Evolutionary conservation across 1,140 invertebrate species (phyloP).

Genomic region (Conopomorpha cramerella): DNA sequence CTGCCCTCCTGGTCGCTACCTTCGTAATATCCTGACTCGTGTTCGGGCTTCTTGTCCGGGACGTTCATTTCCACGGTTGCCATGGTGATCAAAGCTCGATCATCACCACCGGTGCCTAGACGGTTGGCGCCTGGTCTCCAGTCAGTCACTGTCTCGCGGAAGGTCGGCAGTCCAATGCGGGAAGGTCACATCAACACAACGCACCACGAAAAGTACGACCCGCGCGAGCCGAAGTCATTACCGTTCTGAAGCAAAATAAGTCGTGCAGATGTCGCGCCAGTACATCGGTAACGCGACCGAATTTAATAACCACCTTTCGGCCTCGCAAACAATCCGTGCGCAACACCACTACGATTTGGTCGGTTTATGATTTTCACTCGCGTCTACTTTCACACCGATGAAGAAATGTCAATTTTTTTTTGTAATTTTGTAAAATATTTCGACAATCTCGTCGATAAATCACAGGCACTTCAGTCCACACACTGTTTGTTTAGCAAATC

Average conservation of each 20-base stretch:
- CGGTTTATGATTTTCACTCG: conserved; percentile 20
- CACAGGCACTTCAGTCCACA: conserved; percentile 42
- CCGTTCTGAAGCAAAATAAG: conserved; percentile 15
- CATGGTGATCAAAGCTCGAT: conserved; percentile 30
- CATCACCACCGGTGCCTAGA: conserved; percentile 37
- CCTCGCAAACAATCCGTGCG: conserved; percentile 5
- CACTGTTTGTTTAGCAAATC: too few relatives aligned
- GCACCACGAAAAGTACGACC: too few relatives aligned
- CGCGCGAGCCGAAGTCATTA: conserved; percentile 29
- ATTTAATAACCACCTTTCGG: conserved; percentile 18
- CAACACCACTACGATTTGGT: conserved; percentile 14
- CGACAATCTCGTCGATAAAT: conserved; percentile 18
- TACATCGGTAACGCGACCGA: conserved; percentile 27
- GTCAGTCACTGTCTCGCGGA: too few relatives aligned
- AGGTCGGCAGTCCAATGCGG: too few relatives aligned
- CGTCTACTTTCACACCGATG: conserved; percentile 29
- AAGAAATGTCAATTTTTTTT: conserved; percentile 31
- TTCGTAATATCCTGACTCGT: conserved; percentile 57
- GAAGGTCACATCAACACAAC: too few relatives aligned
- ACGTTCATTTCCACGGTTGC: conserved; percentile 49
- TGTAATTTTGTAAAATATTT: conserved; percentile 13
- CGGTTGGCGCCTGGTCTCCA: conserved; percentile 9
- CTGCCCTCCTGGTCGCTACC: conserved; percentile 53
- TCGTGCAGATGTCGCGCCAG: conserved; percentile 38
- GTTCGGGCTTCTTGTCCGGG: conserved; percentile 53